Base-by-base conservation (phyloP, 2,797 vertebrate species). In the Phrynocephalus vlangalii region DNA sequence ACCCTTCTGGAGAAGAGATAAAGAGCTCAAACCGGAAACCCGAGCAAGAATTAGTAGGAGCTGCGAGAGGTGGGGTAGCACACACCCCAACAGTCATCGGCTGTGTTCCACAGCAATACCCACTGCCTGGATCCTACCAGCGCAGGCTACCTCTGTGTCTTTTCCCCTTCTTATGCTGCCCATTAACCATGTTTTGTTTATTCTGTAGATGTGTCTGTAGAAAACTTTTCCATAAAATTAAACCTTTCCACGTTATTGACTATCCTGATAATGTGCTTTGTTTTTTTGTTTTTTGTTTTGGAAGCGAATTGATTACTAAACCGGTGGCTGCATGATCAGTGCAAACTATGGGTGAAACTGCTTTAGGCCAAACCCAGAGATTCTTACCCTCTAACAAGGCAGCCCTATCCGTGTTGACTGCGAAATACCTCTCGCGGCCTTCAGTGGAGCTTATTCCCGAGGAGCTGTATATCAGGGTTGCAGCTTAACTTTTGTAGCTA, bases 61-160 rank as follows among this genome's bases (percentile, higher is more conserved):
- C 3, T 24, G 5, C 2, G 20, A 9, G 4, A n/a, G 73, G n/a
- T 50, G 6, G 20, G 1, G 48, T 18, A 0, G 0, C 48, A 26
- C n/a, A 44, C 3, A 33, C 11, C 30, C 20, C n/a, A 26, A 30
- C n/a, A 18, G 24, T 86, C 66, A 52, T 38, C 52, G 24, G 4
- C 2, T 79, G 30, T 13, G 11, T 1, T 18, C 22, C 9, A 28
- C 33, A 79, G 33, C 30, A 33, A 63, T 48, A 13, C 22, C 9
- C 48, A 30, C 4, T 70, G 16, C 9, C n/a, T 56, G n/a, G 68
- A 48, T 71, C 28, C 24, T 44, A 9, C n/a, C 60, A 79, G 24
- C 67, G 30, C 60, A 60, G 50, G 13, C n/a, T 86, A 22, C 8
- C 20, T 18, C 68, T 16, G 26, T 28, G 72, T 10, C 68, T 82